These are phyloP conservation scores for Illadopsis cleaveri DNA, from an alignment of 2,113 vertebrate genomes.

Conservation along the genomic window DNA sequence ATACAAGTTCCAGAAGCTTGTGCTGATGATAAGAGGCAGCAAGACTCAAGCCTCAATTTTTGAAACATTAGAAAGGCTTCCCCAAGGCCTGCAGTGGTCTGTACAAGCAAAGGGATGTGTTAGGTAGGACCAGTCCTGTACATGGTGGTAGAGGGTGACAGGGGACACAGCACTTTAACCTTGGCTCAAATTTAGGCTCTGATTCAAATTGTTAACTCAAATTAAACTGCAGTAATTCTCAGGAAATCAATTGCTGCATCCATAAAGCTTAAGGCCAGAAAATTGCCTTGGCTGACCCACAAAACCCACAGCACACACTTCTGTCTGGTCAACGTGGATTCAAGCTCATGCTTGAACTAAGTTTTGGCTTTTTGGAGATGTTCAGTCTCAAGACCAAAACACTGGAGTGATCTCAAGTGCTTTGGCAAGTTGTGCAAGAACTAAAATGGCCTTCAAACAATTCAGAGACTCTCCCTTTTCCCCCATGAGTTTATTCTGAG, in stretches of 20 bases:
- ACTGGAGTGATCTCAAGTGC: neutral
- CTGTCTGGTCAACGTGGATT: neutral
- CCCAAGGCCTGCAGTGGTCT: neutral
- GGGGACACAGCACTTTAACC: neutral
- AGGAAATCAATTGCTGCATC: neutral
- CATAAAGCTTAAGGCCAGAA: neutral
- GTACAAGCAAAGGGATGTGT: neutral
- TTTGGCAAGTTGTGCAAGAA: neutral
- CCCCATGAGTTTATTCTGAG: neutral
- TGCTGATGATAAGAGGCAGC: neutral
- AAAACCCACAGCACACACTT: neutral
- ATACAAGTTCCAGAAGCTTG: neutral
- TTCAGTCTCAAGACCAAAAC: neutral
- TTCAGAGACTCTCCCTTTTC: neutral
- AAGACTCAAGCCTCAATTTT: neutral
- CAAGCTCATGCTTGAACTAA: neutral
- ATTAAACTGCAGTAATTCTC: neutral
- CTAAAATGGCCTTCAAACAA: neutral
- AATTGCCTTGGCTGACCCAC: neutral
- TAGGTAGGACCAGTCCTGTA: neutral
- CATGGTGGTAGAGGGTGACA: neutral
- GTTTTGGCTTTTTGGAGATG: neutral
- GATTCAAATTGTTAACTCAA: neutral
- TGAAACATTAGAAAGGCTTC: neutral
- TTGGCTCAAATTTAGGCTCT: neutral